Evolutionary conservation across 2,888 invertebrate species (phyloP).

Genomic region (Diarsia rubi): DNA sequence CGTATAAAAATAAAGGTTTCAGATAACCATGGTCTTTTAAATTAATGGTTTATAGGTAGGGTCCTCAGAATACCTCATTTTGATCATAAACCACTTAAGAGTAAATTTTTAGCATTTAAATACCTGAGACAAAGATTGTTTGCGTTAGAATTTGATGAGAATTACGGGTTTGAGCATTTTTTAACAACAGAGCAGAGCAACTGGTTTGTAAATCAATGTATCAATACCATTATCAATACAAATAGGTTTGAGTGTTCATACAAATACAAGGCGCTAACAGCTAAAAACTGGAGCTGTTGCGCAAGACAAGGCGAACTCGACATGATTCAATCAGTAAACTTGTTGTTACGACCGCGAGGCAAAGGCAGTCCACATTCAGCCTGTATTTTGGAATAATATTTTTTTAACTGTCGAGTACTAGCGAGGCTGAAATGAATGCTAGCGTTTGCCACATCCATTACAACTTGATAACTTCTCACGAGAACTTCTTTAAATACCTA

Average conservation of each 20-base stretch:
- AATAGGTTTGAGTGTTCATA: slow-evolving; percentile 20
- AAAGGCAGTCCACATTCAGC: slow-evolving; percentile 56
- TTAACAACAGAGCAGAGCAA: neutral
- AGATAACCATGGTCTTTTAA: neutral
- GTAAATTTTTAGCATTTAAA: neutral
- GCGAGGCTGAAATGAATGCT: neutral
- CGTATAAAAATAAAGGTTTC: neutral
- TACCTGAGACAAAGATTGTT: neutral
- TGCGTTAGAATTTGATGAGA: neutral
- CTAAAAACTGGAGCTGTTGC: slow-evolving; percentile 44
- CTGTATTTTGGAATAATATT: slow-evolving; percentile 30
- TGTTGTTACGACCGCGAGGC: slow-evolving; percentile 38
- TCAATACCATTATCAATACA: no score
- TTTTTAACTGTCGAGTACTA: slow-evolving; percentile 6
- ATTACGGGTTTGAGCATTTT: no score
- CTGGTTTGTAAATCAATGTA: neutral
- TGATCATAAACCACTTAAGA: neutral
- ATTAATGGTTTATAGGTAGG: neutral
- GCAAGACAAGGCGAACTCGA: slow-evolving; percentile 17
- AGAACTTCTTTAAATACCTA: neutral
- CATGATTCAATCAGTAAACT: slow-evolving; percentile 41
- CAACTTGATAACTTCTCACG: neutral
- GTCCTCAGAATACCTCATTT: neutral
- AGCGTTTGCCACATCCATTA: no score
- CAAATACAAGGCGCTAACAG: slow-evolving; percentile 33